Evolutionary conservation across 2,113 vertebrate species (phyloP).

Genomic region (Laticauda laticaudata): DNA sequence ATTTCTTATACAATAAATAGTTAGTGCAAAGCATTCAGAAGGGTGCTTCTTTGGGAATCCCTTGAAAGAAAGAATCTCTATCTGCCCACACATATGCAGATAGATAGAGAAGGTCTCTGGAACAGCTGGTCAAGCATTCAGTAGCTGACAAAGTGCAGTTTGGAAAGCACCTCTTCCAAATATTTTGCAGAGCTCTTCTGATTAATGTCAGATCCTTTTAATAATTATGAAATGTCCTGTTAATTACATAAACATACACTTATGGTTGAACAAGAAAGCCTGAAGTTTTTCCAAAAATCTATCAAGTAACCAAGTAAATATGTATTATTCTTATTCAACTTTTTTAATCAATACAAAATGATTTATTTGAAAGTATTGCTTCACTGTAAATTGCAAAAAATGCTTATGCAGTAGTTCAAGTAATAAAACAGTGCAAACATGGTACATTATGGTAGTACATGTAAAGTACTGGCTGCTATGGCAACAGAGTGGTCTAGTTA

Average conservation of each 20-base stretch:
- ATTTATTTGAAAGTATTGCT: neutral
- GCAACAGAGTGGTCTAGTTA: slow-evolving; percentile 13
- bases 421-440: neutral
- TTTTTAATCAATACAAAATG: neutral
- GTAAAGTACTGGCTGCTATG: slow-evolving; percentile 10
- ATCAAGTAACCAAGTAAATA: neutral
- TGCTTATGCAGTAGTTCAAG: neutral
- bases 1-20: neutral
- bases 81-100: neutral
- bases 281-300: neutral
- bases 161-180: neutral
- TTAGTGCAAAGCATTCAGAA: neutral
- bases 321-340: neutral
- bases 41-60: neutral
- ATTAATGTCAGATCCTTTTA: slow-evolving; percentile 20
- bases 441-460: neutral
- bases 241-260: slow-evolving; percentile 20
- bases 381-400: neutral
- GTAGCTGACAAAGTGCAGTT: neutral
- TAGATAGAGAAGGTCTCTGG: neutral
- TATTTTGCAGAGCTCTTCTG: neutral
- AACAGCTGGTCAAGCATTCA: neutral
- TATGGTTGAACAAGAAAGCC: slow-evolving; percentile 15
- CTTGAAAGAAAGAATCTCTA: neutral
- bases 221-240: neutral